Base-by-base conservation (phyloP, 92 coral and sea anemone genomes). In the Isaurus tuberculatus region DNA sequence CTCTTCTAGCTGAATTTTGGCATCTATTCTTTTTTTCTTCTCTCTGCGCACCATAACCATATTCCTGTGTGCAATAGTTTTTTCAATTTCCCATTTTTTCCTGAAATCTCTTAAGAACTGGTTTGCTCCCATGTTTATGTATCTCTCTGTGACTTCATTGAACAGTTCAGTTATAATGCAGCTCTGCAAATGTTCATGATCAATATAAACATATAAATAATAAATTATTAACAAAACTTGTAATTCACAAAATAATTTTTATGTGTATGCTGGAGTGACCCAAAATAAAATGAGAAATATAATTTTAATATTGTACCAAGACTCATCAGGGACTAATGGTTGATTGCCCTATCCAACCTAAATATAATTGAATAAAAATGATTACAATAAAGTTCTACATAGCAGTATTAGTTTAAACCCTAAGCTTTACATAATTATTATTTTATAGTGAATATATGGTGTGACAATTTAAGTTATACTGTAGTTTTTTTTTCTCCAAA, bases 101-200 rank as follows among this genome's bases (percentile, higher is more conserved):
- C 88, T 64, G 85, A 88, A 88, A 43, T 88, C 91, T 27, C 65
- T 23, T 2, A 83, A 58, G 61, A 88, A 88, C 75, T 88, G 79
- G 79, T 55, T 65, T 57, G 70, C 53, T 9, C 51, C 75, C 1
- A 70, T 34, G 53, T 36, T 37, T 8, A 34, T 22, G 30, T 70
- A 70, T 34, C 53, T 17, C 48, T 70, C 16, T 0, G 42, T 40
- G 14, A 70, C 27, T 16, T 69, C 49, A 20, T 8, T 5, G 73
- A 25, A 69, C 73, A 69, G 1, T 16, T 27, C 42, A 58, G 5
- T 44, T 44, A 44, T 44, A 44, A 44, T 44, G 5, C 5, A 44
- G 51, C 66, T 60, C 30, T 20, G 66, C 4, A 60, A 60, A 20
- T 60, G 66, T 17, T 9, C 51, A 44, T 44, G 51, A 9, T 44